Evolutionary conservation across 2,888 invertebrate species (phyloP).

Genomic region (Thysanoteuthis rhombus): DNA sequence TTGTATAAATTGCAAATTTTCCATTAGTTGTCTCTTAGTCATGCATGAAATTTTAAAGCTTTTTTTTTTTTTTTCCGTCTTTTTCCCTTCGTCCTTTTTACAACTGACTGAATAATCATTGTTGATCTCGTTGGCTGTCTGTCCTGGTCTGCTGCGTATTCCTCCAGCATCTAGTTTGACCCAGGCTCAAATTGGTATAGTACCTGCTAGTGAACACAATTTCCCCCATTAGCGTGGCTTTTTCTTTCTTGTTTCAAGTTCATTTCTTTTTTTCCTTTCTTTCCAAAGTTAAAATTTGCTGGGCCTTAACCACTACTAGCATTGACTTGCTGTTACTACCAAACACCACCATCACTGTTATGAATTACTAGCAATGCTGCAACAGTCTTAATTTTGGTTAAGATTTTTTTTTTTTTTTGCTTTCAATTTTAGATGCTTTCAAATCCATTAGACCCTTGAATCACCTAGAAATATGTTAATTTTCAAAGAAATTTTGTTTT

Average conservation of each 20-base stretch:
- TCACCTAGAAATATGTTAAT: too few relatives aligned
- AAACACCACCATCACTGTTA: background rate
- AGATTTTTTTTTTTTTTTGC: too few relatives aligned
- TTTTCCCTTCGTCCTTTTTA: background rate
- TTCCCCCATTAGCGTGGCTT: background rate
- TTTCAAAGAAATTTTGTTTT: too few relatives aligned
- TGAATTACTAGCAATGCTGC: background rate
- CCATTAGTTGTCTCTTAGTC: slow-evolving; percentile 20
- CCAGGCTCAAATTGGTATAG: background rate
- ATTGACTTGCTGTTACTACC: background rate
- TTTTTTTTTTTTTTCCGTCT: background rate
- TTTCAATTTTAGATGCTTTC: too few relatives aligned
- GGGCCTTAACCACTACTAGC: background rate
- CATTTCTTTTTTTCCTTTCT: background rate
- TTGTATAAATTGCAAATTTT: slow-evolving; percentile 22
- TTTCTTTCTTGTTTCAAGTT: background rate
- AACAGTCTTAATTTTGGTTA: background rate
- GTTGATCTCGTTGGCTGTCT: background rate
- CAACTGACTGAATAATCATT: background rate
- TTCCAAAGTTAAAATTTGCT: background rate
- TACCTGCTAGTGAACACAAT: background rate
- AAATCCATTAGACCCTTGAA: too few relatives aligned
- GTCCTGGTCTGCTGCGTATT: background rate
- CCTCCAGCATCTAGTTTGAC: background rate
- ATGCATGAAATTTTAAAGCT: slow-evolving; percentile 13